Base-by-base conservation (phyloP, 2,113 vertebrate genomes). In the Gallinago paraguaiae region DNA sequence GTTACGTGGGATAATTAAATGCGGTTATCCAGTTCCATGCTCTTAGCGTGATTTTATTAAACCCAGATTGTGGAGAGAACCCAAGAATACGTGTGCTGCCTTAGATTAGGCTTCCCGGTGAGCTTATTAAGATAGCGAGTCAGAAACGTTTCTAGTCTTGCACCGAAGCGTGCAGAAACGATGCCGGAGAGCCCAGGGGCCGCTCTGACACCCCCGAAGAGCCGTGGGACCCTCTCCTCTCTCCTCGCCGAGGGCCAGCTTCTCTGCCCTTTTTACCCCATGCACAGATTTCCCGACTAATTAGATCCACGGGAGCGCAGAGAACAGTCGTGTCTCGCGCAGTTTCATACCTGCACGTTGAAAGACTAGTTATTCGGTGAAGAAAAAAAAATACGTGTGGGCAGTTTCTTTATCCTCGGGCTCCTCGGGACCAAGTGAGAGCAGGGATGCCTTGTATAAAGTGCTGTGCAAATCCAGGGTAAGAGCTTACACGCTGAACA, bases 11-110 rank as follows among this genome's bases (percentile, higher is more conserved):
- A 54, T 96, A 96, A 96, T 86, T 14, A 90, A 80, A 69, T 89
- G 82, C 0, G 71, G 90, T 93, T 97, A 88, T 91, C 90, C 61
- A 39, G 90, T 87, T 96, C 87, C 95, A 17, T 79, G 67, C 90
- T 83, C 13, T 97, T 78, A 53, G 53, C 53, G 88, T 72, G 92
- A 82, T 76, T 97, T 98, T 96, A 96, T 97, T 97, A 90, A 97
- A 95, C 5, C 5, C 84, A 78, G 96, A 64, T 91, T 97, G 81
- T 92, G 96, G 94, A 93, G 90, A 48, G 7, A 59, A 61, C 56
- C 94, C 94, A 94, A 86, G 93, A 93, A 95, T 92, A 86, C 2
- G 1, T 71, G 94, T 25, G 88, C 91, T 93, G 95, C 64, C 67
- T 97, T 94, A 67, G 76, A 17, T 88, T 92, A 43, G 19, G 80